Evolutionary conservation across 2,888 invertebrate genomes (phyloP).

Genomic region (Folsomia manolachei): DNA sequence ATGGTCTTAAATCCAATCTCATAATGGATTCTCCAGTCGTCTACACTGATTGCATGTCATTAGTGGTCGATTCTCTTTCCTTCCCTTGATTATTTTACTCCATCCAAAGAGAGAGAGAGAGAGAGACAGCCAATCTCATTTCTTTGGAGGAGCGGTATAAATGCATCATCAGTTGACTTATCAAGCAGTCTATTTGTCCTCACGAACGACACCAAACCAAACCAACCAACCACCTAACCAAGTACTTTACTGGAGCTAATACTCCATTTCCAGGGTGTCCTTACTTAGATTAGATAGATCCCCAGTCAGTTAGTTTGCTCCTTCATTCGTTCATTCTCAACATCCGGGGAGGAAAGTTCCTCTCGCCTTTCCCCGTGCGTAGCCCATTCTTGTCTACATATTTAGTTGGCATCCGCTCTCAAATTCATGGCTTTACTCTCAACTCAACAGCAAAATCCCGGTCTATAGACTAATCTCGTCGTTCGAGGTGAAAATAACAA

Average conservation of each 20-base stretch:
- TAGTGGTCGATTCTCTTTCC: slow-evolving; percentile 51
- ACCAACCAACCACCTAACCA: too few species aligned
- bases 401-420: background rate
- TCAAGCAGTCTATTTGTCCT: background rate
- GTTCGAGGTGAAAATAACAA: background rate
- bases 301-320: background rate
- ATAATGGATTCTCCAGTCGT: slow-evolving; percentile 51
- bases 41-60: slow-evolving; percentile 52
- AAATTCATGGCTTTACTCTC: background rate
- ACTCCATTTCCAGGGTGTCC: background rate
- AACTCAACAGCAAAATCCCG: background rate
- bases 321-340: background rate
- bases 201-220: background rate
- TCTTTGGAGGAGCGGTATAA: slow-evolving; percentile 17
- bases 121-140: slow-evolving; percentile 27
- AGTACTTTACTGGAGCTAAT: background rate
- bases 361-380: too few species aligned
- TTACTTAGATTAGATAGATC: background rate
- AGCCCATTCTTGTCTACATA: too few species aligned
- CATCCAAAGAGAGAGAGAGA: too few species aligned
- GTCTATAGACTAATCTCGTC: background rate
- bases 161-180: slow-evolving; percentile 1
- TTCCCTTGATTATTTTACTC: slow-evolving; percentile 51
- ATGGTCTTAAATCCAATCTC: slow-evolving; percentile 50
- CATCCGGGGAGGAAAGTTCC: background rate